Evolutionary conservation across 2,888 invertebrate genomes (phyloP), one percentile per base, ranked within the genome.

Genomic region (Cremastobaeus sp.): DNA sequence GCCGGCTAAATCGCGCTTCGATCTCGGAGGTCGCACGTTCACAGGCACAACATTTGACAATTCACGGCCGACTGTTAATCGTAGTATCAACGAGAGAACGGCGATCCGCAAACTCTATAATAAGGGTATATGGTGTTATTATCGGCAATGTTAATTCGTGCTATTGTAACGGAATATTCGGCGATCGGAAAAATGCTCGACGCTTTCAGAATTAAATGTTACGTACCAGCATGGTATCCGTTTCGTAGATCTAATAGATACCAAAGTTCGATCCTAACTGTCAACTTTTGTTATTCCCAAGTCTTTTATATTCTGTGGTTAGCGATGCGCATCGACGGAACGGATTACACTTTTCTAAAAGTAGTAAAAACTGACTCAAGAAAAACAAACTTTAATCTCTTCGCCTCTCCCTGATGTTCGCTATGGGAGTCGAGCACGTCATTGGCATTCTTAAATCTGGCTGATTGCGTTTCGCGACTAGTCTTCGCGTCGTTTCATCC

Each of bases 281-380:
- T 64, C 79, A 74, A 77, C 78, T 70, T 74, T 62, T 76, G 77
- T 73, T 65, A 76, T 76, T 74, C 68, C 62, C 59, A 74, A 74
- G 80, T 82, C 86, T 86, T 87, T 86, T 87, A 87, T 87, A 87
- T 86, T 82, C 83, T 60, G 75, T 43, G 81, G 78, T 84, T 81
- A 85, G 75, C 78, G 86, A 85, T 85, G 86, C 86, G 82, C 83
- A 74, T 82, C 85, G 79, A 78, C 71, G 77, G 83, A 86, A 82
- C 81, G 79, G 81, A 81, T 79, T 79, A 79, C 76, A 79, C 83
- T 85, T 87, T 87, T 83, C 85, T 87, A 85, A 83, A 84, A 80
- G 74, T 74, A 54, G 83, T 78, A 86, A 87, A 87, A 87, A 87
- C 76, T 71, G 69, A 68, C 59, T 48, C 76, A 64, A 83, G 80